These are phyloP conservation scores for Drosophila prostipennis DNA, from an alignment of 2,888 invertebrate genomes.

Conservation along the genomic window DNA sequence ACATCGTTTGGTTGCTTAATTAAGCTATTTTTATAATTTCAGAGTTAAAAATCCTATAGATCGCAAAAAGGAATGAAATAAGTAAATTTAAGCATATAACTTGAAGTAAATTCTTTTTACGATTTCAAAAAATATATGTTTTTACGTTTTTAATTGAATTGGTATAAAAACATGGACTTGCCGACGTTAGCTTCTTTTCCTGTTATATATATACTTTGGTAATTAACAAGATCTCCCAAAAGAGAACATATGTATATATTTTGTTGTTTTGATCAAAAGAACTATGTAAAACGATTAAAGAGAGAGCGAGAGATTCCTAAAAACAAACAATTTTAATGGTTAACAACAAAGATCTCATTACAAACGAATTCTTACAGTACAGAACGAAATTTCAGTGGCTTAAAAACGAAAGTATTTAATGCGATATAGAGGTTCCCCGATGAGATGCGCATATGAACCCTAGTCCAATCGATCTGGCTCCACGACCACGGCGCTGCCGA, in stretches of 20 bases:
- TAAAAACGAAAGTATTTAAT: background rate
- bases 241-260: background rate
- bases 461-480: conserved; percentile 40
- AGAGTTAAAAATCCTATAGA: too few species aligned
- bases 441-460: background rate
- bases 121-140: too few species aligned
- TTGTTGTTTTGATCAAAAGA: too few species aligned
- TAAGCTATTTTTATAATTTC: background rate
- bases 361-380: conserved; percentile 4
- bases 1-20: background rate
- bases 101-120: too few species aligned
- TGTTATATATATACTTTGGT: background rate
- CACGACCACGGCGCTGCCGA: conserved; percentile 83
- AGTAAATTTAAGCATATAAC: too few species aligned
- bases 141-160: too few species aligned
- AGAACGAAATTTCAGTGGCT: background rate
- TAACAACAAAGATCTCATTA: background rate
- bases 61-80: too few species aligned
- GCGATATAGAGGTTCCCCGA: background rate
- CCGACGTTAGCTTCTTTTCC: too few species aligned
- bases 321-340: conserved; percentile 3
- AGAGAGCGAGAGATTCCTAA: background rate
- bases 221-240: background rate
- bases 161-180: too few species aligned
- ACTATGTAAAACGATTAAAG: too few species aligned